A percentile compares a stretch with the other conserved stretches of the same genome.
phyloP scores from a whole-genome alignment of 1,140 invertebrate genomes.

The Nephila pilipes region DNA sequence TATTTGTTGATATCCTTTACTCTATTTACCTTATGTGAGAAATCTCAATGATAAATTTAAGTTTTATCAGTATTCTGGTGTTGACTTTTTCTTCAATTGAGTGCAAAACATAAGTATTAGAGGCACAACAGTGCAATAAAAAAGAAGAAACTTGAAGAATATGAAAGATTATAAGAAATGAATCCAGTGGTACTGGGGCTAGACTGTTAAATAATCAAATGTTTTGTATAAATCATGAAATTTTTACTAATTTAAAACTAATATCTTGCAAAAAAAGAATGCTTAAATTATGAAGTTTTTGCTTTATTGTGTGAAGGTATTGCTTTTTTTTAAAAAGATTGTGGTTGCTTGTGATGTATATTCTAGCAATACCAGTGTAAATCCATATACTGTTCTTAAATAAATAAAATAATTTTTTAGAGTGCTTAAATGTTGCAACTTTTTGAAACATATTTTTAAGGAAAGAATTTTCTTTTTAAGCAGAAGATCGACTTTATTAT shows the following conservation, averaged over 20 bases:
- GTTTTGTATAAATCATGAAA: background rate
- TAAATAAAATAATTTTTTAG: slow-evolving; percentile 22
- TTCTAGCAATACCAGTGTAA: background rate
- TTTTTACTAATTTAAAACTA: background rate
- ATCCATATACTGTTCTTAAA: background rate
- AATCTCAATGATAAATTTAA: background rate
- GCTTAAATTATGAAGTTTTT: background rate
- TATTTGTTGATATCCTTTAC: background rate
- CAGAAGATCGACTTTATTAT: no score
- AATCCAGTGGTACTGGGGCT: no score
- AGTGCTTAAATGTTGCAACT: background rate
- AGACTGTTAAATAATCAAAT: background rate
- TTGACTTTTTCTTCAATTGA: background rate
- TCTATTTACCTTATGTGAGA: background rate
- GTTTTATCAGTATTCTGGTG: background rate
- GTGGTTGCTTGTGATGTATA: background rate
- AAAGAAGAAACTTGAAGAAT: no score
- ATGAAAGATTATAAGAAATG: no score
- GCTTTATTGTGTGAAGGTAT: background rate
- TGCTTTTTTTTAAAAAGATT: background rate
- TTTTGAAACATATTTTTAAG: no score
- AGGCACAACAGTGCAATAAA: no score
- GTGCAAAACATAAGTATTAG: no score
- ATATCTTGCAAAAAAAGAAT: background rate
- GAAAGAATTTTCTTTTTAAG: no score